Conservation (phyloP, 92 coral and sea anemone species). For the Heliopora coerulea region DNA sequence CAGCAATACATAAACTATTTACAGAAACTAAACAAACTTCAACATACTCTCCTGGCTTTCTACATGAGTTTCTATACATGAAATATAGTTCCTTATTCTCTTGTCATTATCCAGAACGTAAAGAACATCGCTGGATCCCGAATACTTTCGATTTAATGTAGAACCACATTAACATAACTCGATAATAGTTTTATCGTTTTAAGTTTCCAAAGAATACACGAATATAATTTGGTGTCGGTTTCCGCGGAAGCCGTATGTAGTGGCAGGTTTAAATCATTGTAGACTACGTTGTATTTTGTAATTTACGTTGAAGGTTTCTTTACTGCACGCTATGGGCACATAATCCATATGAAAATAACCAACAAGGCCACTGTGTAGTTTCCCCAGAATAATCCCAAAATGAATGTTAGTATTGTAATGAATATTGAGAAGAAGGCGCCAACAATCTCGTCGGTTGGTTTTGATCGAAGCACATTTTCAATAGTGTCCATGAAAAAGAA, state of each 20-base stretch:
- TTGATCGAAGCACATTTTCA: conserved; percentile 75
- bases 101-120: too few species aligned
- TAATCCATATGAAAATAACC: conserved; percentile 86
- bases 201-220: background rate
- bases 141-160: too few species aligned
- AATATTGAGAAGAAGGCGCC: conserved; percentile 72
- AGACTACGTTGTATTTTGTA: background rate
- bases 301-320: background rate
- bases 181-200: too few species aligned
- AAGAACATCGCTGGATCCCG: too few species aligned
- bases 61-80: too few species aligned
- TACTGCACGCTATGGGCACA: conserved; percentile 20
- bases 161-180: too few species aligned
- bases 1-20: too few species aligned
- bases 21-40: too few species aligned
- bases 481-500: conserved; percentile 75
- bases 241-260: background rate
- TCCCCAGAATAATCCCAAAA: conserved; percentile 72
- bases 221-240: background rate
- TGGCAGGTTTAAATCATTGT: too few species aligned
- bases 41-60: too few species aligned
- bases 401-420: conserved; percentile 69
- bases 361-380: conserved; percentile 82
- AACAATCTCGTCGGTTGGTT: conserved; percentile 59
- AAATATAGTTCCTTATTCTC: too few species aligned